phyloP scores from a whole-genome alignment of 2,888 invertebrate genomes.

The Chrysodeixis includens region DNA sequence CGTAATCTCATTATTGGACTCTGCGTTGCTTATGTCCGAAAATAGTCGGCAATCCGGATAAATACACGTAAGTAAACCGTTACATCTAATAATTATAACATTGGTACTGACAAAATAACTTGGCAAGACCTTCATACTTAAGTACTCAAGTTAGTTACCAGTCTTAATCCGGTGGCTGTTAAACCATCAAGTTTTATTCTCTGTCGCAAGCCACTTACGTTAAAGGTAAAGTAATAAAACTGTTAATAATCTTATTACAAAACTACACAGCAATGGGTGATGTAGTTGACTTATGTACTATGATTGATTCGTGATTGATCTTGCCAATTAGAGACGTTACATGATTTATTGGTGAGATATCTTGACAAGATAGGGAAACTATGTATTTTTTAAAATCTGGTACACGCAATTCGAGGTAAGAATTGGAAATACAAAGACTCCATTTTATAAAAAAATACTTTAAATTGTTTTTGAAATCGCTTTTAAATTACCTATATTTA shows the following conservation, averaged over 20 bases:
- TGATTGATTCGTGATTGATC: not conserved
- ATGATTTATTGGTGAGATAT: not conserved
- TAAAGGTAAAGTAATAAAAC: slow-evolving; percentile 42
- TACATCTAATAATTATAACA: too few relatives aligned
- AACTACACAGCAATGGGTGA: slow-evolving; percentile 17
- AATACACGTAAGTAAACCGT: too few relatives aligned
- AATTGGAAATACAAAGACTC: too few relatives aligned
- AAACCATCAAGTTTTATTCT: slow-evolving; percentile 15
- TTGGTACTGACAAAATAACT: slow-evolving; percentile 10
- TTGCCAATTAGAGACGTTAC: not conserved
- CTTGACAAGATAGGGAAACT: not conserved
- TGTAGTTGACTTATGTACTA: slow-evolving; percentile 6
- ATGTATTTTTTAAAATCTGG: not conserved
- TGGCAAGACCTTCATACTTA: slow-evolving; percentile 7
- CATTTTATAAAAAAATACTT: too few relatives aligned
- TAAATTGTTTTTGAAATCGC: too few relatives aligned
- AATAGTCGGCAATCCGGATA: too few relatives aligned
- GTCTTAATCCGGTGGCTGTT: slow-evolving; percentile 16
- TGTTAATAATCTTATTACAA: slow-evolving; percentile 37
- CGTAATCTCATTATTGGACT: too few relatives aligned
- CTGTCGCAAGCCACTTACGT: slow-evolving; percentile 21
- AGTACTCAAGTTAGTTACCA: slow-evolving; percentile 10
- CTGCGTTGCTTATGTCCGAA: too few relatives aligned
- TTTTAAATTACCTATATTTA: too few relatives aligned
- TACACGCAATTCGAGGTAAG: too few relatives aligned